Evolutionary conservation across 2,888 invertebrate genomes (phyloP).

Genomic region (Desoria tigrina): DNA sequence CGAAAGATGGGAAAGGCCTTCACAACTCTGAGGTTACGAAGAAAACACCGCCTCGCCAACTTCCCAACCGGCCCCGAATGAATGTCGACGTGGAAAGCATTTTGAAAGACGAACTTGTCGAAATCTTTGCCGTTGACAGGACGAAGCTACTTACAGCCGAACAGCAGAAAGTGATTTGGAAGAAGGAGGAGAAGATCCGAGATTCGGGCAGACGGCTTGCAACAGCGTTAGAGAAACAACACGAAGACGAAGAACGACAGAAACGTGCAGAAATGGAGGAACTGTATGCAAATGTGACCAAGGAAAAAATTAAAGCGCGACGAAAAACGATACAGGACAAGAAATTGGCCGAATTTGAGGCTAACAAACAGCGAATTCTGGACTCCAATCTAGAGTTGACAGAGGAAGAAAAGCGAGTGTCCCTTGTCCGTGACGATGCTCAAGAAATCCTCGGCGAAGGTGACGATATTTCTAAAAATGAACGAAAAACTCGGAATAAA

Average conservation of each 20-base stretch:
- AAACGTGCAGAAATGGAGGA: neutral
- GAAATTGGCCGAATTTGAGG: no score
- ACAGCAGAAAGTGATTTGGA: conserved; percentile 3
- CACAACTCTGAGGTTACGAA: no score
- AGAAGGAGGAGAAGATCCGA: neutral
- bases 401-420: no score
- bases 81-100: neutral
- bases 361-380: no score
- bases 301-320: neutral
- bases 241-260: conserved; percentile 3
- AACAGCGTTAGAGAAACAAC: neutral
- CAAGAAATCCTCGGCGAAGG: no score
- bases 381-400: no score
- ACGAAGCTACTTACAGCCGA: conserved; percentile 2
- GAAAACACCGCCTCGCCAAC: neutral
- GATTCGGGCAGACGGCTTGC: neutral
- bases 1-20: no score
- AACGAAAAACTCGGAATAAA: neutral
- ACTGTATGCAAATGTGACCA: neutral
- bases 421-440: no score
- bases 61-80: neutral
- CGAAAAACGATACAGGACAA: neutral
- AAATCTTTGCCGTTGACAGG: neutral
- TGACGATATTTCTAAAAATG: no score
- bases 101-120: conserved; percentile 1